A percentile compares a stretch with the other conserved stretches of the same genome.
These are phyloP conservation scores for Andricus quercusramuli DNA, from an alignment of 2,888 invertebrate genomes.

Conservation along the genomic window DNA sequence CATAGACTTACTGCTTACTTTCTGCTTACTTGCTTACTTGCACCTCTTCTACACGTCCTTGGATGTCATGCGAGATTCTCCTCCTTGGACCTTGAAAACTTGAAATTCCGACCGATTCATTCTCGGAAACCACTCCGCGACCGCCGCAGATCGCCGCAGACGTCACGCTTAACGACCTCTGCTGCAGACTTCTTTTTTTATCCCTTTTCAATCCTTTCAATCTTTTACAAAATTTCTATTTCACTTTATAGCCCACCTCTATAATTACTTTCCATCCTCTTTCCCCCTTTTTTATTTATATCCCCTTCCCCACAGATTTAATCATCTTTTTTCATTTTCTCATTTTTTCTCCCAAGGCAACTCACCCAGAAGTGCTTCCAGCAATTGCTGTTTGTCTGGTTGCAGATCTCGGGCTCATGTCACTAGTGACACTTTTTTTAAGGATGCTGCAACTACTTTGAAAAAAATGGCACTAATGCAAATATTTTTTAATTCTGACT, in stretches of 20 bases:
- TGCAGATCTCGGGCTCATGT: too few species aligned
- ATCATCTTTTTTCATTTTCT: not conserved
- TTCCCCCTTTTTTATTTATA: not conserved
- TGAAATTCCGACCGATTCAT: constrained; percentile 36
- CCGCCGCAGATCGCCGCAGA: not conserved
- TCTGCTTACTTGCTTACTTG: constrained; percentile 6
- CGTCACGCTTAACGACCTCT: constrained; percentile 34
- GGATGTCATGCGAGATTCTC: constrained; percentile 40
- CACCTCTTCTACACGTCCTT: constrained; percentile 18
- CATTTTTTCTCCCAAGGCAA: not conserved
- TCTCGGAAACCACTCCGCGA: constrained; percentile 24
- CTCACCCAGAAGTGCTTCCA: not conserved
- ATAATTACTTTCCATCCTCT: constrained; percentile 20
- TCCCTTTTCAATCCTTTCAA: constrained; percentile 9
- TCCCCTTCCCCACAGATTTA: not conserved
- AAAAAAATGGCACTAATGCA: too few species aligned
- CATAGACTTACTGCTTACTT: not conserved
- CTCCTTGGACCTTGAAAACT: constrained; percentile 39
- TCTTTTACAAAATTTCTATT: constrained; percentile 37
- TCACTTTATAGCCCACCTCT: not conserved
- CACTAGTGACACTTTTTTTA: too few species aligned
- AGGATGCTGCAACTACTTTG: too few species aligned
- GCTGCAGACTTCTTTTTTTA: not conserved
- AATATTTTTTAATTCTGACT: too few species aligned
- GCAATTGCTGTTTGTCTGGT: not conserved